Evolutionary conservation across 2,888 invertebrate genomes (phyloP), one percentile per base, ranked within the genome.

Genomic region (Arge pagana): DNA sequence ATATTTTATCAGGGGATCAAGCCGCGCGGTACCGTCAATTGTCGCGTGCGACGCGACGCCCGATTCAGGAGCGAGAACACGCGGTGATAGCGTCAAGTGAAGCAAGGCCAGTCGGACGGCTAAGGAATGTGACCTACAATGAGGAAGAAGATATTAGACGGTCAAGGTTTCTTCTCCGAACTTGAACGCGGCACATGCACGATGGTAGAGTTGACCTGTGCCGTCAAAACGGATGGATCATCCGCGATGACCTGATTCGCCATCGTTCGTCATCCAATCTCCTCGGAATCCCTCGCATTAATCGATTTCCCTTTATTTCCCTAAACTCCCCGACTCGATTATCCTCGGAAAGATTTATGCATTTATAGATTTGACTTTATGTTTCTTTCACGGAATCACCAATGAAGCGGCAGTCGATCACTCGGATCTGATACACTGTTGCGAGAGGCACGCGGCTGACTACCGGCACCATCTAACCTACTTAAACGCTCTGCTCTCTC

Each of bases 381-480:
- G n/a, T n/a, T n/a, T n/a, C n/a, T n/a, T n/a, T n/a, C n/a, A n/a
- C n/a, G n/a, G n/a, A n/a, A n/a, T n/a, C n/a, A n/a, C n/a, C n/a
- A n/a, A n/a, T n/a, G n/a, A n/a, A n/a, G n/a, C n/a, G n/a, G n/a
- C n/a, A n/a, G 56, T 53, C 28, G 52, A 53, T 50, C 43, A 50
- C 55, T 37, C 26, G 50, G 45, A 57, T 50, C 48, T 57, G 50
- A 56, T 55, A 48, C 52, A 59, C 56, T 59, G 58, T 60, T 55
- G 57, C 53, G 30, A 55, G 61, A 60, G 54, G 59, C 56, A 58
- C 42, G 15, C 26, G 16, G n/a, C 23, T 7, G 59, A 50, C n/a
- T n/a, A n/a, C n/a, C n/a, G n/a, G n/a, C n/a, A n/a, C n/a, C 50
- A 58, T 41, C 55, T 68, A 65, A 68, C 68, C 69, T 68, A 68